Evolutionary conservation across 2,888 invertebrate species (phyloP), one percentile per base, ranked within the genome.

Genomic region (Drosophila flavopinicola): DNA sequence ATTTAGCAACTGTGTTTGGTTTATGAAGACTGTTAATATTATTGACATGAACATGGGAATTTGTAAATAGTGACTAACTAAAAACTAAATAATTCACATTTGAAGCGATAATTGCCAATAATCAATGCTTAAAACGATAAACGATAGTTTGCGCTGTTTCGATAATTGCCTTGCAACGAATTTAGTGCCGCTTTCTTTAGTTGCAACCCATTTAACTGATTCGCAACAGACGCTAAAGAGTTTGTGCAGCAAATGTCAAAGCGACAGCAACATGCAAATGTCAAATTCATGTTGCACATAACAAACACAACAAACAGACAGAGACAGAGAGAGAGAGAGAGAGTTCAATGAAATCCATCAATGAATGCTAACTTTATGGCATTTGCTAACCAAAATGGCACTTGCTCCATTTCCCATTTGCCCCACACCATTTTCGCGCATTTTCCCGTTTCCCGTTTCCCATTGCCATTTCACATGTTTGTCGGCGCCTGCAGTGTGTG

Each of bases 351-450:
- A 32, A 7, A 39, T 35, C 24, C 64, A 68, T 80, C 76, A 65
- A 75, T 83, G 65, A 49, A 39, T 54, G 65, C 47, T 57, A 64
- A 66, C 45, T 60, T 73, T 44, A 63, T 71, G 57, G 15, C 32
- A 57, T 32, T 58, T 64, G 64, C 38, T 58, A 66, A 57, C 47
- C 52, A 58, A 33, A 63, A 25, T 49, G 63, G 27, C 63, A 63
- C 58, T 78, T 79, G 80, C 59, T 64, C 61, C 78, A 80, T 67
- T 84, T 80, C 64, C 71, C 64, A 60, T 64, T 76, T 57, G 15
- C 27, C 20, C 20, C 20, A 24, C 47, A 44, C 37, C 20, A 13
- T 48, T 53, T 64, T 25, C 29, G 25, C 13, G 1, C 44, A 17
- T 69, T 42, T 57, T 13, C 44, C 27, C 67, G 51, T 61, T 80